Percentiles rank a stretch among this genome's conserved stretches.
phyloP scores from a whole-genome alignment of 1,140 invertebrate species.

The Pseudomyrmex dendroicus region DNA sequence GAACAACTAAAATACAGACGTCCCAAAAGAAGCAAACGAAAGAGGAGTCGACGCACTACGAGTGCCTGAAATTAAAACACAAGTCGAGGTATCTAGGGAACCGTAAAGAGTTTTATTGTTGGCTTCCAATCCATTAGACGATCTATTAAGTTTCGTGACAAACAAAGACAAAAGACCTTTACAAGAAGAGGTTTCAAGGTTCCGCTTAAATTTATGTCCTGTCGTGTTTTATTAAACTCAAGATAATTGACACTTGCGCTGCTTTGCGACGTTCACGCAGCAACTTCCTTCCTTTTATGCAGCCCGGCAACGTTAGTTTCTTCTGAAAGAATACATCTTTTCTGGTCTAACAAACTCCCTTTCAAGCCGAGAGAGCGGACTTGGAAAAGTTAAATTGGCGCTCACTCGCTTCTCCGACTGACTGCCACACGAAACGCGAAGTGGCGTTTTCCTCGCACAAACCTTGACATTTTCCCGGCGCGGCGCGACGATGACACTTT shows the following conservation, averaged over 20 bases:
- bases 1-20: conserved; percentile 23
- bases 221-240: conserved; percentile 23
- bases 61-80: conserved; percentile 40
- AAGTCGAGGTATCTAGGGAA: conserved; percentile 1
- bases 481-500: conserved; percentile 1
- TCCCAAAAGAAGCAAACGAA: conserved; percentile 12
- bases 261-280: not conserved
- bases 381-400: conserved; percentile 46
- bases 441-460: not conserved
- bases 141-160: conserved; percentile 38
- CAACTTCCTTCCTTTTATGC: not conserved
- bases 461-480: not conserved
- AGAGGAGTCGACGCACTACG: not conserved
- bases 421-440: not conserved
- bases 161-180: conserved; percentile 16
- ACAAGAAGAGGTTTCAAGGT: not conserved
- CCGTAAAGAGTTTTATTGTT: conserved; percentile 31
- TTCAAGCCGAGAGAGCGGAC: not conserved
- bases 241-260: conserved; percentile 31
- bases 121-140: conserved; percentile 33
- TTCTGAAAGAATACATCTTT: not conserved
- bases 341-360: conserved; percentile 1
- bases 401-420: not conserved
- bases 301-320: not conserved
- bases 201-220: conserved; percentile 12